Evolutionary conservation across 2,797 vertebrate species (phyloP), one percentile per base, ranked within the genome.

Genomic region (Hoplostethus mediterraneus): DNA sequence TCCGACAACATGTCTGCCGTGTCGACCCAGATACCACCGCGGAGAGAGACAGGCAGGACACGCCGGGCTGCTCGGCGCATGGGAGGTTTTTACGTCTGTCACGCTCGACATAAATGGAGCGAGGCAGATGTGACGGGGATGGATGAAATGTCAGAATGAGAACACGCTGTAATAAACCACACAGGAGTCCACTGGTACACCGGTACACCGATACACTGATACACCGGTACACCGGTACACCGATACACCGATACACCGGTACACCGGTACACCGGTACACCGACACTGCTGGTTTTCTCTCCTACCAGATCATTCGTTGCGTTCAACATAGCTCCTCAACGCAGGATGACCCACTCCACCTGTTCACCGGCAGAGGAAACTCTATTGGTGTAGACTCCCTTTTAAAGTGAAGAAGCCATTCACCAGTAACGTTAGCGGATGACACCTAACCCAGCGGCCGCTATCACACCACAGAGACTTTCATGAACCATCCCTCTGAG

Each of bases 1-100:
- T 79, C 81, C 80, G 80, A 89, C 87, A 90, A 85, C 87, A 89
- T 77, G 80, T 89, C 89, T 87, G 68, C 55, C 16, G 21, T 30
- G 58, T 63, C 51, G 71, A 86, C 86, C 87, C 87, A 88, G 58
- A 91, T 85, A 82, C 57, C 2, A 65, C 61, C 12, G 28, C 7
- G 21, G 21, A 49, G 63, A 63, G 61, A 71, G 76, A 56, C 59
- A 36, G 54, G 49, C 63, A 69, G 79, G 87, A 83, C 83, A 44
- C n/a, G n/a, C 60, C 36, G 54, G 71, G n/a, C 55, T 2, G 49
- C 1, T 40, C 31, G 63, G 42, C 58, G 62, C 47, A 53, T 80
- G 80, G 78, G 75, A 79, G 63, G 64, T 67, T 38, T 48, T 53
- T 36, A 30, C 9, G 6, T 5, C 11, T 55, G 30, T 31, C 10